Base-by-base conservation (phyloP, 2,797 vertebrate genomes). In the Urosaurus nigricauda region DNA sequence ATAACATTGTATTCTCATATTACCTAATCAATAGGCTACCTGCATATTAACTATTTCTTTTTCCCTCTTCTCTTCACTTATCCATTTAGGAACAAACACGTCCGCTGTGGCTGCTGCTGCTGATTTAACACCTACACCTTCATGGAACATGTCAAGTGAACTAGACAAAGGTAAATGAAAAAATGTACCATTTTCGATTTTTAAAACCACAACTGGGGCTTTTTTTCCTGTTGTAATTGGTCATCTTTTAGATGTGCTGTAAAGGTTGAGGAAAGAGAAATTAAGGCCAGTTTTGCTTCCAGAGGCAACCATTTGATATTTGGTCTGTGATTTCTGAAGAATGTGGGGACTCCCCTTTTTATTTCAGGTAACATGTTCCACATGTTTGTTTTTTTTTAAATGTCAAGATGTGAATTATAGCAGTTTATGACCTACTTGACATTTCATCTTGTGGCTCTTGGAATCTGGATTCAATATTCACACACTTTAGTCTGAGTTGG, bases 91-190 rank as follows among this genome's bases (percentile, higher is more conserved):
- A 95, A 98, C 96, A 63, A 98, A 98, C 87, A 94, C 97, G 92
- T 96, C 97, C 14, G 93, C 97, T 68, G 29, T 68, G 11, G 65
- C 65, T 47, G 74, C 74, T 83, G 97, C 97, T 95, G 97, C 97
- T 87, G 98, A 97, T 92, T 96, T 98, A 94, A 95, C 97, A 93
- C 98, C 98, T 90, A 96, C 98, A 3, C 97, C 98, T 3, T 96
- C 98, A 86, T 99, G 98, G 98, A 99, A 98, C 95, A 92, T 95
- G 94, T 98, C 98, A 84, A 98, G 96, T 80, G 97, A 98, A 92
- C 96, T 98, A 95, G 98, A 98, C 94, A 98, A 97, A 98, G 98
- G 98, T 97, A 93, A 93, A 8, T 12, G 26, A 80, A 16, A 37
- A 0, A 78, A 47, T 71, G 29, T 63, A 63, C 9, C 1, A 37